Percentiles rank a stretch among this genome's conserved stretches.
These are phyloP conservation scores for Petrolisthes manimaculis DNA, from an alignment of 2,888 invertebrate genomes.

Conservation along the genomic window DNA sequence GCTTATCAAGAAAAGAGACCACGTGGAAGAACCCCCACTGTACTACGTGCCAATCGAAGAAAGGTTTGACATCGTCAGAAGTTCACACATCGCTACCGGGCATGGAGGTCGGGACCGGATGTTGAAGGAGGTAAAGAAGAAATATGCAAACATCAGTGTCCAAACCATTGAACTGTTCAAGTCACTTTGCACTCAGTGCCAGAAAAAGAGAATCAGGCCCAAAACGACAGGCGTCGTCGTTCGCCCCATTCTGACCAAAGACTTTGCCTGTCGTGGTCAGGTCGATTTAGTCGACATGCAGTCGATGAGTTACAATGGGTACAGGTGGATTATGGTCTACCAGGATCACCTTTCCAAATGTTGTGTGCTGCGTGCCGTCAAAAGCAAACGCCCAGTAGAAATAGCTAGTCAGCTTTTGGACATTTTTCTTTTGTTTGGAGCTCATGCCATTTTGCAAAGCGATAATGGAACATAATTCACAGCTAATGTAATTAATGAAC, in stretches of 20 bases:
- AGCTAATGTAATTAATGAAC: constrained; percentile 25
- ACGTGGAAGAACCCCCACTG: constrained; percentile 9
- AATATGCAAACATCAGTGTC: not conserved
- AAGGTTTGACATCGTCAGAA: constrained; percentile 23
- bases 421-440: constrained; percentile 6
- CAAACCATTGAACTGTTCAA: not conserved
- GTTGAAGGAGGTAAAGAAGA: not conserved
- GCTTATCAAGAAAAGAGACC: constrained; percentile 32
- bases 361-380: not conserved
- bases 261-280: too few relatives aligned
- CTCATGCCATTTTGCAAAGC: not conserved
- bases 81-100: constrained; percentile 28
- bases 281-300: too few relatives aligned
- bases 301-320: too few relatives aligned
- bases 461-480: constrained; percentile 28
- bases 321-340: too few relatives aligned
- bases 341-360: constrained; percentile 24
- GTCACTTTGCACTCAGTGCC: too few relatives aligned
- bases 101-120: constrained; percentile 33
- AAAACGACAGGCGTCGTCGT: too few relatives aligned
- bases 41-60: constrained; percentile 36
- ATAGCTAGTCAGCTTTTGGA: constrained; percentile 3
- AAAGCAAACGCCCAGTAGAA: constrained; percentile 20
- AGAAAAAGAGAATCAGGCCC: too few relatives aligned
- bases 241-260: too few relatives aligned